Percentiles rank a stretch among this genome's conserved stretches.
phyloP scores from a whole-genome alignment of 2,797 vertebrate genomes.

The Hephaestus fuliginosus region DNA sequence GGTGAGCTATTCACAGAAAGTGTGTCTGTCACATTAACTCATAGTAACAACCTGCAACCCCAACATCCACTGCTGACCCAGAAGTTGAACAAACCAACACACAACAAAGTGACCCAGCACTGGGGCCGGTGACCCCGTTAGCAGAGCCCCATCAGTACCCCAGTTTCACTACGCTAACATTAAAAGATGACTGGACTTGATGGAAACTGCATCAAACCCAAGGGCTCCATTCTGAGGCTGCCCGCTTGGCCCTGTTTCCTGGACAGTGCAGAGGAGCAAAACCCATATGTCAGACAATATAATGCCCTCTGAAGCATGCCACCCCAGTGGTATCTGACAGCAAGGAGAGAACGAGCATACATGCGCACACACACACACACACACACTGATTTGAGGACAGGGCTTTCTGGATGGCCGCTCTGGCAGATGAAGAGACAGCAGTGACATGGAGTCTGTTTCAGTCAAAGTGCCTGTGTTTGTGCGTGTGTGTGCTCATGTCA shows the following conservation, averaged over 20 bases:
- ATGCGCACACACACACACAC: conserved; percentile 1
- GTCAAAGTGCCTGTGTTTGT: conserved; percentile 47
- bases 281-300: conserved; percentile 85
- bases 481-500: conserved; percentile 15
- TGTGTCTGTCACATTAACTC: conserved; percentile 42
- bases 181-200: conserved; percentile 65
- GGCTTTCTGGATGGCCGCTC: conserved; percentile 80
- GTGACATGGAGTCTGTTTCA: conserved; percentile 69
- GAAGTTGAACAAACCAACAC: conserved; percentile 49
- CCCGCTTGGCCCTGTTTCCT: conserved; percentile 75
- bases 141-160: conserved; percentile 55
- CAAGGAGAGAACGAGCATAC: conserved; percentile 34
- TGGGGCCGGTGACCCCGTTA: conserved; percentile 67
- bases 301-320: conserved; percentile 79
- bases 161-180: conserved; percentile 66
- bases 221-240: conserved; percentile 67
- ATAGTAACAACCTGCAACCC: conserved; percentile 21
- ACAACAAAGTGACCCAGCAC: conserved; percentile 59
- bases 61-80: conserved; percentile 59
- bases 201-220: conserved; percentile 68
- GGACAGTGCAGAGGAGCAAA: conserved; percentile 72
- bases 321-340: conserved; percentile 78
- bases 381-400: conserved; percentile 77
- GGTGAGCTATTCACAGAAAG: conserved; percentile 42
- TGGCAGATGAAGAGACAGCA: conserved; percentile 82